Percentiles rank a stretch among this genome's conserved stretches.
phyloP scores from a whole-genome alignment of 2,113 vertebrate species.

The Ovibos moschatus region DNA sequence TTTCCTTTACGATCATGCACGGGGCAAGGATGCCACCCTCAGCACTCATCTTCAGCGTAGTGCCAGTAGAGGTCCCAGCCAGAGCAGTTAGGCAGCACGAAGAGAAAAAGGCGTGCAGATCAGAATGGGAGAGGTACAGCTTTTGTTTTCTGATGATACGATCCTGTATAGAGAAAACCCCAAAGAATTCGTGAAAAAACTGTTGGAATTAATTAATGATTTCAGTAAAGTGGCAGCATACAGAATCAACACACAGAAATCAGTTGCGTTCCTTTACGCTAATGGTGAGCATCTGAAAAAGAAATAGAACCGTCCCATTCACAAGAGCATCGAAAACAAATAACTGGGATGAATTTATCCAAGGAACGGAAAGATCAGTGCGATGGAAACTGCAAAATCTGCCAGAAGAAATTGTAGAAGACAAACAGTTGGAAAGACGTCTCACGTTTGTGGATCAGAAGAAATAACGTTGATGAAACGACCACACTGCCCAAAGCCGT shows the following conservation, averaged over 20 bases:
- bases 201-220: background rate
- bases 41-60: fast-evolving
- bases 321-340: background rate
- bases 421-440: background rate
- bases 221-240: background rate
- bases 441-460: background rate
- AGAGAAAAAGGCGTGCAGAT: background rate
- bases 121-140: background rate
- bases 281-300: background rate
- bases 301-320: background rate
- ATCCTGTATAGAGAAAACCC: background rate
- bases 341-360: background rate
- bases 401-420: background rate
- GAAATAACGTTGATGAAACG: background rate
- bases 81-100: background rate
- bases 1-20: background rate
- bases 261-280: background rate
- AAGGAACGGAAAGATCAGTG: background rate
- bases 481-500: background rate
- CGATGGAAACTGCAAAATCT: background rate
- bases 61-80: fast-evolving
- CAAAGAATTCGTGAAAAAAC: background rate
- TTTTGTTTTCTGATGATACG: background rate
- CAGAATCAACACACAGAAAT: background rate
- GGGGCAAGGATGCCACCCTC: background rate